A percentile compares a stretch with the other conserved stretches of the same genome.
phyloP scores from a whole-genome alignment of 2,888 invertebrate species.

The Petrolisthes cinctipes region DNA sequence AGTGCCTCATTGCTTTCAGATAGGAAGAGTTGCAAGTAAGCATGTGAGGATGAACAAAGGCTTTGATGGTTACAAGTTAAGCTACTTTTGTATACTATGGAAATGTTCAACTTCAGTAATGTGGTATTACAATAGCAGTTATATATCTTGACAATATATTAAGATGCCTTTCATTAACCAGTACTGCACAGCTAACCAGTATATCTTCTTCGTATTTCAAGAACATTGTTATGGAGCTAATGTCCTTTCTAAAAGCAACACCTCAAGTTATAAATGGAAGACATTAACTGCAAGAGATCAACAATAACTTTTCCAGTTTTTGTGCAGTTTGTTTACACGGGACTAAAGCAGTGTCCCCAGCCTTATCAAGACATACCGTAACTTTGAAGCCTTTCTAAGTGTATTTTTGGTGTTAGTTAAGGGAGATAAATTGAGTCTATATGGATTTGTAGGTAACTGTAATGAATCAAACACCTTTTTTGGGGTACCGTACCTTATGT shows the following conservation, averaged over 20 bases:
- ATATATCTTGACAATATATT: not conserved
- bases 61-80: too few relatives aligned
- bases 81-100: not conserved
- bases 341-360: not conserved
- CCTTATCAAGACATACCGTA: conserved; percentile 11
- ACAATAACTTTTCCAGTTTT: not conserved
- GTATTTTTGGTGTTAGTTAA: not conserved
- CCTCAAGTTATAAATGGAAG: not conserved
- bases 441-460: conserved; percentile 7
- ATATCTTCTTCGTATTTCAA: too few relatives aligned
- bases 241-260: not conserved
- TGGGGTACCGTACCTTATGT: conserved; percentile 1
- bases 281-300: not conserved
- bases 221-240: not conserved
- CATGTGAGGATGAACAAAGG: too few relatives aligned
- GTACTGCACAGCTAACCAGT: not conserved
- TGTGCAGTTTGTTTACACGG: not conserved
- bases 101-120: not conserved
- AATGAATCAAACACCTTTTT: conserved; percentile 9
- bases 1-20: not conserved
- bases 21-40: too few relatives aligned
- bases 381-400: conserved; percentile 13
- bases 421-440: not conserved
- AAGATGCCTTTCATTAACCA: not conserved
- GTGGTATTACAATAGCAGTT: not conserved